Base-by-base conservation (phyloP, 2,888 invertebrate species). In the Tineola bisselliella region DNA sequence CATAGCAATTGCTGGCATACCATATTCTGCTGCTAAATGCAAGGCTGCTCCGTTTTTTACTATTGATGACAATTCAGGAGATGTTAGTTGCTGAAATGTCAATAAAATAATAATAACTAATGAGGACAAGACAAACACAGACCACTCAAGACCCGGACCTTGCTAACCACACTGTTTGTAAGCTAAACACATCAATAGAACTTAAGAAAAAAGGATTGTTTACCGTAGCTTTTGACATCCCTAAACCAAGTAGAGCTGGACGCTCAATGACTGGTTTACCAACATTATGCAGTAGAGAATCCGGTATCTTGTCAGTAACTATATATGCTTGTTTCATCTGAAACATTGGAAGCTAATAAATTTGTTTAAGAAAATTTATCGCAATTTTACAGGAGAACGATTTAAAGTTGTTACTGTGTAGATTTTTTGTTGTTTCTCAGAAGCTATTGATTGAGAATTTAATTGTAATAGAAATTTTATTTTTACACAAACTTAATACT, bases 61-160 rank as follows among this genome's bases (percentile, higher is more conserved):
- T 33, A 88, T 65, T 5, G 80, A 72, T 44, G 86, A 80, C 0
- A 86, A 69, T 61, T 88, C 84, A 63, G 87, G 83, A 5, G 83
- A 65, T 67, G 73, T 65, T 68, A 84, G 64, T 68, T 67, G 62
- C 73, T 69, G 70, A 30, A 68, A 66, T 61, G 64, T 66, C 58
- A 31, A 44, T 12, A 12, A 18, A 17, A 54, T 48, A 11, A 15
- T 18, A 18, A 15, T 15, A 12, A 54, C 2, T 4, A 4, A 25
- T 15, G 5, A 44, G 25, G 25, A 25, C 25, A 25, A 25, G 4
- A 25, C 6, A 25, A 25, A 25, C 25, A 25, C 25, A 25, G 25
- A 25, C 25, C 25, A 25, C 25, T 2, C 25, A 25, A 25, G 25
- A 25, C 6, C 6, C 25, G 25, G 6, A 25, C 25, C 2, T n/a